These are phyloP conservation scores for Eustalomyia histrio DNA, from an alignment of 2,888 invertebrate genomes.

Conservation along the genomic window DNA sequence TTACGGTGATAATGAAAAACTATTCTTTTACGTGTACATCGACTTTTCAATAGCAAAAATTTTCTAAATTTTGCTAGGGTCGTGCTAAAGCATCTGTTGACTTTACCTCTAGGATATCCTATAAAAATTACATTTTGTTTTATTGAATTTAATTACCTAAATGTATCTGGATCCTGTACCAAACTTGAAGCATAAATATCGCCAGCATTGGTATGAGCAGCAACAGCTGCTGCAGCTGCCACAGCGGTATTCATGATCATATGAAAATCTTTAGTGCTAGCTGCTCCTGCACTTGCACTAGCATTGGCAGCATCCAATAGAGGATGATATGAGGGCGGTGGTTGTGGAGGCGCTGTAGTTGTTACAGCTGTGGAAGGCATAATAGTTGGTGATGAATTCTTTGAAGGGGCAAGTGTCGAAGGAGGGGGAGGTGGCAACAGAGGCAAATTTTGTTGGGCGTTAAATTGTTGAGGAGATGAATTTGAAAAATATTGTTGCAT, in stretches of 20 bases:
- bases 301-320: constrained; percentile 76
- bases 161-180: constrained; percentile 78
- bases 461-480: constrained; percentile 41
- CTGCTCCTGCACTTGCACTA: constrained; percentile 71
- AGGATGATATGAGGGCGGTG: constrained; percentile 74
- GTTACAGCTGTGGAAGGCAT: constrained; percentile 36
- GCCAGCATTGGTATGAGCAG: constrained; percentile 71
- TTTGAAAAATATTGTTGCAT: constrained; percentile 62
- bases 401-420: constrained; percentile 37
- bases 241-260: constrained; percentile 77
- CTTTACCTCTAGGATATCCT: too few relatives aligned
- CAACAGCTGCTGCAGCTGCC: constrained; percentile 76
- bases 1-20: too few relatives aligned
- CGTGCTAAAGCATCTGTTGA: too few relatives aligned
- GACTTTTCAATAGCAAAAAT: too few relatives aligned
- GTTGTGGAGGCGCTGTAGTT: constrained; percentile 14
- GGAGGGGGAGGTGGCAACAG: constrained; percentile 53
- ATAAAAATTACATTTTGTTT: too few relatives aligned
- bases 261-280: constrained; percentile 76
- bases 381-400: constrained; percentile 58
- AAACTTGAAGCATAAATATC: constrained; percentile 47
- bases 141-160: constrained; percentile 73
- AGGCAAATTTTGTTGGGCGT: constrained; percentile 30
- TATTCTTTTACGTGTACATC: too few relatives aligned
- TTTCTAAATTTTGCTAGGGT: too few relatives aligned